Base-by-base conservation (phyloP, 1,140 invertebrate genomes). In the Drosophila trapezifrons region DNA sequence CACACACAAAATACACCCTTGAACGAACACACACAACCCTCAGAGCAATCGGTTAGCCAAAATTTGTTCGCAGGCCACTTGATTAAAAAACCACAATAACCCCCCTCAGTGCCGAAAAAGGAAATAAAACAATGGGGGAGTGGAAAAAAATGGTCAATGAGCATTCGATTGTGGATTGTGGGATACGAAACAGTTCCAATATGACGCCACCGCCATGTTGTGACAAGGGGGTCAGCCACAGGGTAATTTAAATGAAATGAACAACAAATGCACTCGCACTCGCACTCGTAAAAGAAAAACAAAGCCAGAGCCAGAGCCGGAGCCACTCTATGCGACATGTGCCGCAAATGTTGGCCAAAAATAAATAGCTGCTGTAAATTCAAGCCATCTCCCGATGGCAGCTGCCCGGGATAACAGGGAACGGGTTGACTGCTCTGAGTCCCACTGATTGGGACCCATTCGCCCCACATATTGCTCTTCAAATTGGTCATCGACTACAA, bases 201-300 rank as follows among this genome's bases (percentile, higher is more conserved):
- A 89, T 89, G 84, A 64, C 65, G 77, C 73, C 73, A 89, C 55
- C 72, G 73, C 72, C 84, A 80, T 80, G 73, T 75, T 84, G 84
- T 70, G 69, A 78, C 84, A 89, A 66, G 77, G 73, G 80, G 84
- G 83, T 87, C 83, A 82, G 84, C 83, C 84, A 72, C 84, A 89
- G 85, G 84, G 84, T 89, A 89, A 89, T 89, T 89, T 89, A 89
- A 89, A 89, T 89, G 84, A 89, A 89, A 89, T 89, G 84, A 89
- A 89, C 84, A 89, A 80, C 84, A 89, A 87, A 89, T 89, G 77
- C 77, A 86, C 51, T 49, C 46, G 46, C 46, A 27, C 46, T 35
- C 29, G 49, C 55, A 56, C 62, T 77, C 57, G 56, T 38, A 80
- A 80, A 78, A 77, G 29, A 27, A 73, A 62, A 73, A 75, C 51